Evolutionary conservation across 2,888 invertebrate genomes (phyloP).

Genomic region (Sminthurides aquaticus): DNA sequence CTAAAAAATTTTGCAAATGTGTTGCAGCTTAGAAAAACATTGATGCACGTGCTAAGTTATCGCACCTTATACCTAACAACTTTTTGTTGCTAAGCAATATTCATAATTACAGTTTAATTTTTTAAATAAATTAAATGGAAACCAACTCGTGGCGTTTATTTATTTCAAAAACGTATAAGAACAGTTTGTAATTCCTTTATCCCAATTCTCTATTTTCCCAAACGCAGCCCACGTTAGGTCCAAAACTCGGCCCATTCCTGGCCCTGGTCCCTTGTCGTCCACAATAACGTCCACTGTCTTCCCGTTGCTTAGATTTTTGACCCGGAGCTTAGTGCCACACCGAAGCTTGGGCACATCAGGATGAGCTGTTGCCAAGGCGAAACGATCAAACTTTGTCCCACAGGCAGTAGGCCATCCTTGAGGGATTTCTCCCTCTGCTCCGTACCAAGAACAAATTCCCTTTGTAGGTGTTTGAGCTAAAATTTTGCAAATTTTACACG

Average conservation of each 20-base stretch:
- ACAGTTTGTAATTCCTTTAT: conserved; percentile 5
- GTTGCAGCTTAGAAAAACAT: too few species aligned
- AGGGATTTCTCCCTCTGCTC: conserved; percentile 32
- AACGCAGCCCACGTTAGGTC: conserved; percentile 33
- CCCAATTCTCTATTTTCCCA: conserved; percentile 7
- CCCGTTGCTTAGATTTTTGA: conserved; percentile 27
- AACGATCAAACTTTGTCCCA: conserved; percentile 28
- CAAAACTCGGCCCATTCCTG: conserved; percentile 25
- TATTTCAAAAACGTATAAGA: background rate
- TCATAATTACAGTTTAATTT: too few species aligned
- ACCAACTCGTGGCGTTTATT: background rate
- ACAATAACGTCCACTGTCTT: conserved; percentile 29
- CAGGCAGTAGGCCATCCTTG: conserved; percentile 30
- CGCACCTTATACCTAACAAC: too few species aligned
- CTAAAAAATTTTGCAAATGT: too few species aligned
- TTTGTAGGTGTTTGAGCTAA: background rate
- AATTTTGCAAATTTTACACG: background rate
- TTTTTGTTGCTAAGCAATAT: too few species aligned
- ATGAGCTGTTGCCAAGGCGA: conserved; percentile 23
- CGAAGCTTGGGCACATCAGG: conserved; percentile 2
- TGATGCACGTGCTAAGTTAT: too few species aligned
- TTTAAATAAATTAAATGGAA: too few species aligned
- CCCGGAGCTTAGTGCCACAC: conserved; percentile 29
- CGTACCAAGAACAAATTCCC: conserved; percentile 30
- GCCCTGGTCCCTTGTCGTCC: conserved; percentile 27